These are phyloP conservation scores for Phasianus colchicus DNA, from an alignment of 2,113 vertebrate species.

Conservation along the genomic window DNA sequence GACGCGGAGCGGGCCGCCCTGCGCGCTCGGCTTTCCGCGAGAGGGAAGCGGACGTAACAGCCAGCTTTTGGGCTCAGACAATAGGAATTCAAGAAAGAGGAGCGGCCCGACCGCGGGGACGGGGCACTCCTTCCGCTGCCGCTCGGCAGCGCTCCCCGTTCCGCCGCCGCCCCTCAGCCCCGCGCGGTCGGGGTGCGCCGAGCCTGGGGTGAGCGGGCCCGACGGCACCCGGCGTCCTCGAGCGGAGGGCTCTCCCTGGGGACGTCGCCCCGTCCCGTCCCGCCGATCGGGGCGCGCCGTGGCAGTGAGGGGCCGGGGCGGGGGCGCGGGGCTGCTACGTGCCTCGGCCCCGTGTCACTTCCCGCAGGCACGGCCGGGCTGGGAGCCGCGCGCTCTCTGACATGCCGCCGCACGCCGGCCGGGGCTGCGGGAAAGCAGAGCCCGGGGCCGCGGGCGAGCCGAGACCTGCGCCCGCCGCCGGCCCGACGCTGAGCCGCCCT, in stretches of 20 bases:
- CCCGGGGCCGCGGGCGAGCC: slow-evolving; percentile 58
- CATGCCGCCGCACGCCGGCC: slow-evolving; percentile 59
- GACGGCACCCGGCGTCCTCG: background rate
- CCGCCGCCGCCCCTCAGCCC: too few species aligned
- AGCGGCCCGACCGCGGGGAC: slow-evolving; percentile 27
- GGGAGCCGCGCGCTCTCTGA: slow-evolving; percentile 61
- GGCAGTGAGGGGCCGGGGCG: too few species aligned
- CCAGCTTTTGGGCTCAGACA: slow-evolving; percentile 67
- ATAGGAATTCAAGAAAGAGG: slow-evolving; percentile 62
- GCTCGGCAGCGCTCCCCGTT: too few species aligned
- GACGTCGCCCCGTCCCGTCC: background rate
- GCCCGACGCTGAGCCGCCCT: background rate
- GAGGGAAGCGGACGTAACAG: slow-evolving; percentile 56
- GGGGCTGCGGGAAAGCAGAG: slow-evolving; percentile 62
- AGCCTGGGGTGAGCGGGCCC: background rate
- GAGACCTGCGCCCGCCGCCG: slow-evolving; percentile 1
- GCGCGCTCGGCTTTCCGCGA: slow-evolving; percentile 5
- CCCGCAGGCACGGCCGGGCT: slow-evolving; percentile 53
- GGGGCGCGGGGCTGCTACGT: slow-evolving; percentile 19
- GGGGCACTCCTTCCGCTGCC: background rate
- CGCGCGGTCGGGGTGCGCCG: background rate
- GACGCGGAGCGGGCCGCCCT: background rate
- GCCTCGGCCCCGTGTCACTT: slow-evolving; percentile 52
- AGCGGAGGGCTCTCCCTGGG: background rate
- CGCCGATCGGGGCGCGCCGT: background rate